These are phyloP conservation scores for Lonchura striata DNA, from an alignment of 2,113 vertebrate species.

Conservation along the genomic window DNA sequence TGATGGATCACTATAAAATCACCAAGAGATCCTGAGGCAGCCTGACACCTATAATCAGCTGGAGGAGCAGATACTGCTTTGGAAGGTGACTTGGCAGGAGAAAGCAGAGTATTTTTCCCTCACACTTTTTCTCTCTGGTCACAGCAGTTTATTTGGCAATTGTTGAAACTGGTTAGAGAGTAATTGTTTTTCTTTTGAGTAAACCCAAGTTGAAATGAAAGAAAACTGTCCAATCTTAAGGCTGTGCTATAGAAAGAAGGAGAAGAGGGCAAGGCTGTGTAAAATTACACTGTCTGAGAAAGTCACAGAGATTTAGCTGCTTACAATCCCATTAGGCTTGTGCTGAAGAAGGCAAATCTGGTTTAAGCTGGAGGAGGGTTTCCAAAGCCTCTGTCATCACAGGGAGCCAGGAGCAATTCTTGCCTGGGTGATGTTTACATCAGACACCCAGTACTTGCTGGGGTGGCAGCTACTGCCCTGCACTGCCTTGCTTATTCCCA, in stretches of 20 bases:
- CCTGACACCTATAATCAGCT: background rate
- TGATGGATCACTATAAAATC: background rate
- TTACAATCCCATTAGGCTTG: background rate
- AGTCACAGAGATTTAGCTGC: background rate
- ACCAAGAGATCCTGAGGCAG: background rate
- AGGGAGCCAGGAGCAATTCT: background rate
- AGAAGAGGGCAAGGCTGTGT: background rate
- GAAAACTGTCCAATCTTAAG: background rate
- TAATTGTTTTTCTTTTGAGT: background rate
- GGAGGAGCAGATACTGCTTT: background rate
- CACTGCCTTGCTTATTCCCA: fast-evolving
- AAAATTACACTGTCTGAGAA: background rate
- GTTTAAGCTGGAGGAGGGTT: background rate
- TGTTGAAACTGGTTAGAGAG: background rate
- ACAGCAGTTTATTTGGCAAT: background rate
- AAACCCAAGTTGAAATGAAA: background rate
- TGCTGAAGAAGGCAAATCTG: background rate
- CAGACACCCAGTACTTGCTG: background rate
- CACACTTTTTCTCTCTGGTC: background rate
- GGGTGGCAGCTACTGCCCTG: background rate
- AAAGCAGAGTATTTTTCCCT: background rate
- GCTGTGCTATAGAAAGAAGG: background rate
- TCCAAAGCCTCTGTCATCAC: background rate
- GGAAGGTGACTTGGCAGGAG: background rate
- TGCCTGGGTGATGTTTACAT: background rate